A percentile compares a stretch with the other conserved stretches of the same genome.
Evolutionary conservation across 2,888 invertebrate genomes (phyloP).

Genomic region (Catocala sponsa): DNA sequence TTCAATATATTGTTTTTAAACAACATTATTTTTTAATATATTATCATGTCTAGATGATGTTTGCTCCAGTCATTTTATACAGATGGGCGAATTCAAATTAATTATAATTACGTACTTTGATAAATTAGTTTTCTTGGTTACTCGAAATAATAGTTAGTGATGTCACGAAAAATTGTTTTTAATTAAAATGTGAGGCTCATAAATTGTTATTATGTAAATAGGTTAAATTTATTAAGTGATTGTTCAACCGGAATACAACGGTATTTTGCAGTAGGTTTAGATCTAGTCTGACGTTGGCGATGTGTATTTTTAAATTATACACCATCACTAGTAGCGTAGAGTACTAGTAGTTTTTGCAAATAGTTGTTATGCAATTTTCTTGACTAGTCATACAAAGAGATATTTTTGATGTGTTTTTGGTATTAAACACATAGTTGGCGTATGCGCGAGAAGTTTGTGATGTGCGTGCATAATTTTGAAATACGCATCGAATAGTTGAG

Average conservation of each 20-base stretch:
- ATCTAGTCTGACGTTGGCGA: conserved; percentile 31
- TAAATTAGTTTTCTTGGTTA: too few relatives aligned
- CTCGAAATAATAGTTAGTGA: too few relatives aligned
- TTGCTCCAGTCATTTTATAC: too few relatives aligned
- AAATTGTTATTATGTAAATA: conserved; percentile 29
- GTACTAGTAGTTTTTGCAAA: conserved; percentile 15
- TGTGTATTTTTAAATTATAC: conserved; percentile 25
- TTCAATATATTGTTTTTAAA: too few relatives aligned
- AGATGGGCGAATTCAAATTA: too few relatives aligned
- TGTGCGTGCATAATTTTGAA: conserved; percentile 49
- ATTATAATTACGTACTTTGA: too few relatives aligned
- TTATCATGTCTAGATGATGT: too few relatives aligned
- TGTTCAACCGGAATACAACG: conserved; percentile 4
- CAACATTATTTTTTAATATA: too few relatives aligned
- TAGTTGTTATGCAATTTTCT: conserved; percentile 18
- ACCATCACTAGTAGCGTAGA: neutral
- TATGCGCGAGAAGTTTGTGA: conserved; percentile 42
- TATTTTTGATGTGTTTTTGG: conserved; percentile 23
- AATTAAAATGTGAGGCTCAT: conserved; percentile 26
- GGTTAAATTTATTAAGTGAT: conserved; percentile 25
- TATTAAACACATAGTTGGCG: conserved; percentile 19
- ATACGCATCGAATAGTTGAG: conserved; percentile 20
- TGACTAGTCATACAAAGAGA: conserved; percentile 17
- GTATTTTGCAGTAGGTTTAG: conserved; percentile 21
- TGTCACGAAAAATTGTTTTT: conserved; percentile 2